Evolutionary conservation across 1,140 invertebrate genomes (phyloP), one percentile per base, ranked within the genome.

Genomic region (Philopotamus ludificatus): DNA sequence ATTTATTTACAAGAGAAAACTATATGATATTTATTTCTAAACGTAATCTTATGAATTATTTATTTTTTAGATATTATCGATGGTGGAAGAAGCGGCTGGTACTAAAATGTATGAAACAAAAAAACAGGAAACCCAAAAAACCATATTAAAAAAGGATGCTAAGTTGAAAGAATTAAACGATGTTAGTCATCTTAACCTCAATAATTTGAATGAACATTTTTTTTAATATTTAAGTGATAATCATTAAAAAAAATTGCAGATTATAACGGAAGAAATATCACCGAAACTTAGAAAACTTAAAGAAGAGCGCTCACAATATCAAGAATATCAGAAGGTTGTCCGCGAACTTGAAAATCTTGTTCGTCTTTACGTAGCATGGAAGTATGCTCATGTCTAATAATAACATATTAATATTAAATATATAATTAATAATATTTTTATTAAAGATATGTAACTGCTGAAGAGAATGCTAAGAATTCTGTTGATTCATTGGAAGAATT

Each of bases 71-170:
- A 97, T 99, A 75, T 81, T 99, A 26, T 93, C 93, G 0, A 98
- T 99, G 95, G 90, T 99, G 62, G 98, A 99, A 81, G 98, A 99
- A 83, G 96, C 97, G 21, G 95, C 96, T 1, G 97, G 97, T n/a
- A 98, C 97, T 1, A 89, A 91, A 73, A 90, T 98, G 86, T 99
- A 99, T 79, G 96, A 99, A 78, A 85, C 85, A 0, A 99, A 99
- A 75, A 96, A 95, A 73, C 89, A 94, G 71, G 84, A 84, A 26
- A 90, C 95, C 0, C 83, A 93, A 65, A 93, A 89, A 74, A 92
- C 89, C 0, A 95, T 99, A 65, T 91, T 93, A 67, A 96, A 95
- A 73, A 99, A 99, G 79, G 93, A 99, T 79, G 86, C 84, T 2
- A 96, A 95, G 79, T 79, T 99, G 0, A 82, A 85, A 34, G 92